Conservation (phyloP, 2,113 vertebrate genomes). For the Hiodon alosoides region DNA sequence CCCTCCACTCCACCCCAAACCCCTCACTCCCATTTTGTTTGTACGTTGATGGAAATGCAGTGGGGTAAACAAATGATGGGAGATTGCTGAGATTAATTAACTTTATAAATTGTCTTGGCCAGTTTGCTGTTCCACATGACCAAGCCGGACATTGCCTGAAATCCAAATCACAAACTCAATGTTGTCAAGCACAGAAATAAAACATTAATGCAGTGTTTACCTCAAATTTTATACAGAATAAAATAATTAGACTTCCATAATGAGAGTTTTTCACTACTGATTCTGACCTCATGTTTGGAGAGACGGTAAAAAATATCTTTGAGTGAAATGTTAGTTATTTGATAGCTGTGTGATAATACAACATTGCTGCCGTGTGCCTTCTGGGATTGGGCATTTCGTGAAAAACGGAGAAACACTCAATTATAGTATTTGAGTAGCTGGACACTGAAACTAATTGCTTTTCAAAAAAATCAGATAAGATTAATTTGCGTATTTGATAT, state of each 20-base stretch:
- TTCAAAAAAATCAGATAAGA: conserved; percentile 35
- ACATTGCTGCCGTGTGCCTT: no score
- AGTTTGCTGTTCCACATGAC: conserved; percentile 26
- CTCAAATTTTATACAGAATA: no score
- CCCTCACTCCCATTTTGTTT: no score
- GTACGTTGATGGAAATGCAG: conserved; percentile 11
- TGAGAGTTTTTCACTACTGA: no score
- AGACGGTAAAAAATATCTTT: conserved; percentile 5
- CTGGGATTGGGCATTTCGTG: conserved; percentile 14
- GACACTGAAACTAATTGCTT: conserved; percentile 40
- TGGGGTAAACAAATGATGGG: conserved; percentile 27
- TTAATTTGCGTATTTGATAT: conserved; percentile 39
- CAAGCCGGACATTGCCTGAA: not conserved
- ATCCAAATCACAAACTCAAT: not conserved
- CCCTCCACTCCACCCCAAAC: no score
- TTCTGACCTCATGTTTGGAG: not conserved
- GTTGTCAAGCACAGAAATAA: not conserved
- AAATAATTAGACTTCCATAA: no score
- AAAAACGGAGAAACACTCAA: conserved; percentile 15
- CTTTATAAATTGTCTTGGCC: conserved; percentile 29
- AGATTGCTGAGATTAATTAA: conserved; percentile 32
- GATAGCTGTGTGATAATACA: no score
- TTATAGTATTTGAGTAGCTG: conserved; percentile 15
- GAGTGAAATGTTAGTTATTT: conserved; percentile 17
- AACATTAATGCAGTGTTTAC: not conserved